Evolutionary conservation across 2,113 vertebrate species (phyloP).

Genomic region (Amia ocellicauda): DNA sequence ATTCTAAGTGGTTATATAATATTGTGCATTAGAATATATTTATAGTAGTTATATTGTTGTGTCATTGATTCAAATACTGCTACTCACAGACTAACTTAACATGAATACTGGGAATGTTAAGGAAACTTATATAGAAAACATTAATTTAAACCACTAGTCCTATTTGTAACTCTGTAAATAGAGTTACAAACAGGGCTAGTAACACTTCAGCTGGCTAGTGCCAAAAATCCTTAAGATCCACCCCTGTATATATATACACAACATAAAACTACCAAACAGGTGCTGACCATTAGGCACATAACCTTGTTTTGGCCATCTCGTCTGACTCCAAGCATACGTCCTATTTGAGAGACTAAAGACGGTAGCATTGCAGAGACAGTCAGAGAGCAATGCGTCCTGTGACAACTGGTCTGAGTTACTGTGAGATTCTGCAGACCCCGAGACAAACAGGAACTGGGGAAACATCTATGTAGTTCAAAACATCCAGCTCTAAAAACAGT

Average conservation of each 20-base stretch:
- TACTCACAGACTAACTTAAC: too few relatives aligned
- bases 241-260: neutral
- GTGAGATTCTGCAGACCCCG: neutral
- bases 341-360: neutral
- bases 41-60: too few relatives aligned
- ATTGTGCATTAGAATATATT: too few relatives aligned
- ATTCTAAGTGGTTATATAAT: too few relatives aligned
- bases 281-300: neutral
- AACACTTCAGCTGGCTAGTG: too few relatives aligned
- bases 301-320: neutral
- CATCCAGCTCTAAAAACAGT: neutral
- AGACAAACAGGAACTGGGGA: neutral
- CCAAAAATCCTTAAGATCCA: neutral
- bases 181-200: too few relatives aligned
- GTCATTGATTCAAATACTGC: too few relatives aligned
- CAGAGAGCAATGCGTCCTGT: neutral
- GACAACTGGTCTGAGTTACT: neutral
- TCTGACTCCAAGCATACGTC: neutral
- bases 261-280: neutral
- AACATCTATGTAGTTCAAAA: neutral
- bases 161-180: too few relatives aligned
- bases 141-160: too few relatives aligned
- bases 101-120: too few relatives aligned
- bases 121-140: too few relatives aligned
- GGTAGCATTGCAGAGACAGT: neutral